Base-by-base conservation (phyloP, 2,113 vertebrate genomes). In the Paraplagusia blochii region DNA sequence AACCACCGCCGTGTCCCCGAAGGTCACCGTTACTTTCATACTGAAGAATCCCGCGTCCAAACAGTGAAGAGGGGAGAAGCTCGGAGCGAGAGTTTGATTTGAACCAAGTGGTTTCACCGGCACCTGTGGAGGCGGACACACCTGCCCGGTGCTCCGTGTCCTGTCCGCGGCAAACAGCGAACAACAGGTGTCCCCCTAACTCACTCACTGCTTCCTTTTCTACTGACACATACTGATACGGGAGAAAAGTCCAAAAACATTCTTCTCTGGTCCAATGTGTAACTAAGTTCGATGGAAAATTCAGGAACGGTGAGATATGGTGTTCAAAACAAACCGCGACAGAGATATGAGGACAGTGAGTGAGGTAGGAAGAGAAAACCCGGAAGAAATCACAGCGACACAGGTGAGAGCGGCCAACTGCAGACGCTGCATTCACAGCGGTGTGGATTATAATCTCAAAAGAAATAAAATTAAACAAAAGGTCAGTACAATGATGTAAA, bases 11-110 rank as follows among this genome's bases (percentile, higher is more conserved):
- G 92, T 96, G 74, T 84, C 73, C 56, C 93, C 93, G 69, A 97
- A 96, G 50, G 87, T 94, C 13, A 96, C 95, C 0, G 93, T 95
- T 29, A 96, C 95, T 85, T 97, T 96, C 94, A 97, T 97, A 47
- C 47, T 76, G 1, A 10, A 1, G 38, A 40, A 11, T 11, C 11
- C 36, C 1, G 8, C 1, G 11, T 12, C 11, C 38, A 40, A 40
- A 40, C 13, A 40, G 11, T 13, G 12, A 11, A 3, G 38, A 40
- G 38, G 1, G 4, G 9, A 13, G 2, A 29, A 2, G 38, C 12
- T 40, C 5, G 11, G 13, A 11, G 5, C 38, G 11, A 40, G 11
- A 40, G 38, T 11, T 40, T 11, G 1, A 40, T 9, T 4, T 1
- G 38, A 40, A 4, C 12, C 0, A 29, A 29, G 22, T 29, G 22